Conservation (phyloP, 2,888 invertebrate species). For the Mycalesis mineus region DNA sequence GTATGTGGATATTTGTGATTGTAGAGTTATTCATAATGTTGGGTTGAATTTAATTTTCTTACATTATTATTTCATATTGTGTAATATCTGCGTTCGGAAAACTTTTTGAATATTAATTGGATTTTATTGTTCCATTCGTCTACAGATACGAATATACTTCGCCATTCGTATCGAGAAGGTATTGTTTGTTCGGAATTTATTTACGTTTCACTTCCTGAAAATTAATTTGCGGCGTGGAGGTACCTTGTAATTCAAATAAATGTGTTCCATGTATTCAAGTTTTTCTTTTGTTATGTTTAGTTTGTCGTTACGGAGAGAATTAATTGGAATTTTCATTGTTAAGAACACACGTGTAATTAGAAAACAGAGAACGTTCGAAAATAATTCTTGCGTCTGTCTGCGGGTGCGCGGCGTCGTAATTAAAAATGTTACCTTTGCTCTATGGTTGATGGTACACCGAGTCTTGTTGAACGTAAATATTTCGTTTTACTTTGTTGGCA, state of each 20-base stretch:
- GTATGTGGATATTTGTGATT: constrained; percentile 7
- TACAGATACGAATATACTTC: constrained; percentile 5
- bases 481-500: constrained; percentile 11
- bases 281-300: constrained; percentile 57
- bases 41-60: constrained; percentile 6
- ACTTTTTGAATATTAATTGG: constrained; percentile 11
- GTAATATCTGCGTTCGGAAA: constrained; percentile 1
- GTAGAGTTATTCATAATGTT: neutral
- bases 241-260: constrained; percentile 40
- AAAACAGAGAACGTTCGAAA: constrained; percentile 50
- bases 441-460: constrained; percentile 20
- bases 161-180: constrained; percentile 6
- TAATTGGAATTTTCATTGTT: constrained; percentile 69
- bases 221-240: constrained; percentile 60
- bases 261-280: constrained; percentile 37
- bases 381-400: constrained; percentile 43
- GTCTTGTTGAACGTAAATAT: constrained; percentile 15
- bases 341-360: constrained; percentile 62
- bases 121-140: constrained; percentile 9
- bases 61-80: constrained; percentile 10
- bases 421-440: constrained; percentile 38
- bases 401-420: constrained; percentile 32
- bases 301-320: constrained; percentile 51
- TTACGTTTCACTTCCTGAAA: constrained; percentile 57
- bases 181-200: constrained; percentile 14